Conservation (phyloP, 2,113 vertebrate genomes). For the Neofelis nebulosa region DNA sequence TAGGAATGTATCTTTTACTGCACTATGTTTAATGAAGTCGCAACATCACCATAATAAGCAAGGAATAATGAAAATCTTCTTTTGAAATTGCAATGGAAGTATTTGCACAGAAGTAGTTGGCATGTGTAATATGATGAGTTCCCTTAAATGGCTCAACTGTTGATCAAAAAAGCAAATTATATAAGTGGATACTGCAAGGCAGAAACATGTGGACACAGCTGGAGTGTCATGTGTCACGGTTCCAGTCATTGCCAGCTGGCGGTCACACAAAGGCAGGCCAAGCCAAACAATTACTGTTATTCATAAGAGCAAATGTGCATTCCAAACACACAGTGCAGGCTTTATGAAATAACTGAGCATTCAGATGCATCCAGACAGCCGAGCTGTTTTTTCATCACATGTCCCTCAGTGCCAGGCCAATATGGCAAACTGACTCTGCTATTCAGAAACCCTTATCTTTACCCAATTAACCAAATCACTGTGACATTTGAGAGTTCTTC, state of each 20-base stretch:
- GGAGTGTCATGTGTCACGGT: conserved; percentile 94
- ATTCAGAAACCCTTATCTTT: conserved; percentile 83
- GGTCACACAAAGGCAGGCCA: conserved; percentile 87
- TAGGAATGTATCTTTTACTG: conserved; percentile 80
- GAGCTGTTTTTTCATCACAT: conserved; percentile 85
- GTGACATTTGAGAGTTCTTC: conserved; percentile 74
- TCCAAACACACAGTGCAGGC: conserved; percentile 89
- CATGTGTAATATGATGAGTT: conserved; percentile 92
- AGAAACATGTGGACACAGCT: conserved; percentile 96
- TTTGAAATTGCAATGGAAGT: conserved; percentile 89
- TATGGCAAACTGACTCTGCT: conserved; percentile 75
- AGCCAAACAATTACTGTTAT: conserved; percentile 97
- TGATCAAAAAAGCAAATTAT: conserved; percentile 93
- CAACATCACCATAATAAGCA: conserved; percentile 75
- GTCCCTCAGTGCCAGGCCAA: conserved; percentile 74
- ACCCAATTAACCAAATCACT: conserved; percentile 80
- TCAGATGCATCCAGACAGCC: conserved; percentile 85
- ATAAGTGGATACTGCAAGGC: conserved; percentile 88
- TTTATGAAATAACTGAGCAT: conserved; percentile 88
- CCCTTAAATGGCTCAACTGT: conserved; percentile 88
- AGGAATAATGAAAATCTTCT: conserved; percentile 78
- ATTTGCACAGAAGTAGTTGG: conserved; percentile 90
- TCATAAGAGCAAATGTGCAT: conserved; percentile 93
- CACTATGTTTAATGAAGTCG: conserved; percentile 79
- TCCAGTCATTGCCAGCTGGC: conserved; percentile 92